These are phyloP conservation scores for Drosophila melanosoma DNA, from an alignment of 2,888 invertebrate species.

Conservation along the genomic window DNA sequence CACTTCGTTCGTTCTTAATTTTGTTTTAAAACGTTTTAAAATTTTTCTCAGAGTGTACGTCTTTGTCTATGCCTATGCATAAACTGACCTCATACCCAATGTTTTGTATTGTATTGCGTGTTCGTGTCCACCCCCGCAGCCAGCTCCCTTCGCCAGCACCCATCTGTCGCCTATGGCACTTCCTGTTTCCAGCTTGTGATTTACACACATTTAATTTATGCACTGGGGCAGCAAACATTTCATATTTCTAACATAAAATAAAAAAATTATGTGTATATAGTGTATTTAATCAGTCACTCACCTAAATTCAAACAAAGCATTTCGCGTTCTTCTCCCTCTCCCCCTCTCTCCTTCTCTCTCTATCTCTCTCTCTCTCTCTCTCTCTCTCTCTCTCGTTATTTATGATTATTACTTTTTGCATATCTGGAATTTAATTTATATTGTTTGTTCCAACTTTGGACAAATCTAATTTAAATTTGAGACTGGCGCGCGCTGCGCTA, in stretches of 20 bases:
- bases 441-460: slow-evolving; percentile 49
- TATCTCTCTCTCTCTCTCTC: neutral
- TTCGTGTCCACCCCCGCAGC: neutral
- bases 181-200: slow-evolving; percentile 31
- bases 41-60: neutral
- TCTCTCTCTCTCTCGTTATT: neutral
- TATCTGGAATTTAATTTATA: slow-evolving; percentile 10
- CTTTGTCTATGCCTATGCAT: slow-evolving; percentile 15
- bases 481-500: slow-evolving; percentile 39
- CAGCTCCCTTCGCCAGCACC: neutral
- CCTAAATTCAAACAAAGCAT: slow-evolving; percentile 30
- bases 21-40: neutral
- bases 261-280: neutral
- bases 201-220: slow-evolving; percentile 27
- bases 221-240: slow-evolving; percentile 34
- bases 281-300: slow-evolving; percentile 37
- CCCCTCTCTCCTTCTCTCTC: neutral
- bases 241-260: slow-evolving; percentile 16
- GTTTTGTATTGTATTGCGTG: slow-evolving; percentile 54
- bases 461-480: slow-evolving; percentile 63
- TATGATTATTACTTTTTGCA: slow-evolving; percentile 21
- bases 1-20: neutral
- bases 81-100: slow-evolving; percentile 40
- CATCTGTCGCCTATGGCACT: slow-evolving; percentile 19
- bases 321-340: neutral